These are phyloP conservation scores for Monoplex corrugatus DNA, from an alignment of 2,888 invertebrate genomes.

Conservation along the genomic window DNA sequence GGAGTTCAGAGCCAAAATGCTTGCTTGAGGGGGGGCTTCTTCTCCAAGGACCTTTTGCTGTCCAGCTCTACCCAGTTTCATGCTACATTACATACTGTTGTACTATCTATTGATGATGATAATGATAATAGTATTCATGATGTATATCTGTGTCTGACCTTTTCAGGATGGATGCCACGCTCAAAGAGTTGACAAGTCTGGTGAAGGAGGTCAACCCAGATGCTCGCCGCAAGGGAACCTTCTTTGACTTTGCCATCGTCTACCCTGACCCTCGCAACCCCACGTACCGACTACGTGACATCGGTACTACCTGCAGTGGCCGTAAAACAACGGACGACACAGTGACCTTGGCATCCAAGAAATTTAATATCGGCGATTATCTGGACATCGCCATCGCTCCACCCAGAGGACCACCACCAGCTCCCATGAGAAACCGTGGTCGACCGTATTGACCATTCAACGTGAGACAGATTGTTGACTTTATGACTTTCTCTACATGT, in stretches of 20 bases:
- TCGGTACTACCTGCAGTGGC: constrained; percentile 95
- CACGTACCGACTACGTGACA: constrained; percentile 90
- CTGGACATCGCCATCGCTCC: constrained; percentile 94
- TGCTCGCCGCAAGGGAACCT: constrained; percentile 96
- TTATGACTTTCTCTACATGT: neutral
- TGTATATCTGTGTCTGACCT: constrained; percentile 24
- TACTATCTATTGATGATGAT: neutral
- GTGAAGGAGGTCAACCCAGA: constrained; percentile 99
- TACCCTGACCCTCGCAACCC: constrained; percentile 81
- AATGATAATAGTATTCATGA: no score
- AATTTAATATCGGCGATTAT: constrained; percentile 98
- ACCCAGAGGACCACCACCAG: constrained; percentile 68
- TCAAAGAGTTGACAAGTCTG: constrained; percentile 96
- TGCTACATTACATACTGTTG: no score
- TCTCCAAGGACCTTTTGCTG: no score
- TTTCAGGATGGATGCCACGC: constrained; percentile 90
- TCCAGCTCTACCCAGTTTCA: no score
- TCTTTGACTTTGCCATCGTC: constrained; percentile 96
- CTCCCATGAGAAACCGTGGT: constrained; percentile 60
- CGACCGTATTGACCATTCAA: constrained; percentile 28
- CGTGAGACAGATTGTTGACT: neutral
- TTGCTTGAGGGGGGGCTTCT: no score
- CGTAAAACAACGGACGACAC: constrained; percentile 96
- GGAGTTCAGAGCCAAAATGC: no score
- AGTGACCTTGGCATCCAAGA: constrained; percentile 88